Evolutionary conservation across 2,888 invertebrate species (phyloP).

Genomic region (Cryptops parisi): DNA sequence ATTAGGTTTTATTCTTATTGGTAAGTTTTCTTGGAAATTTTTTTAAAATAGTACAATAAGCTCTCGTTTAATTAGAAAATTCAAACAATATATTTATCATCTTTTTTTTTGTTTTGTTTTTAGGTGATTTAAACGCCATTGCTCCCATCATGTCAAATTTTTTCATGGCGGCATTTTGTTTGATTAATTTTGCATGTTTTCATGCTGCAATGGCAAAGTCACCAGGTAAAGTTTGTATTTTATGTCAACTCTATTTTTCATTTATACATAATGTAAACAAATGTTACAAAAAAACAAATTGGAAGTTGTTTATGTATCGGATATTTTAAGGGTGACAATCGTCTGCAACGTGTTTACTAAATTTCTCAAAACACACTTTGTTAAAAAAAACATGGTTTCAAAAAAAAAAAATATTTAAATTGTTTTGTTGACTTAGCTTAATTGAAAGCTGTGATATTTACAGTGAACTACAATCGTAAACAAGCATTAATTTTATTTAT

Average conservation of each 20-base stretch:
- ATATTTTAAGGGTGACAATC: too few species aligned
- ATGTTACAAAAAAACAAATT: too few species aligned
- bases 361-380: too few species aligned
- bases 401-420: too few species aligned
- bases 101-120: constrained; percentile 17
- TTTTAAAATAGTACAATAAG: not conserved
- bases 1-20: constrained; percentile 36
- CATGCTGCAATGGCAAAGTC: constrained; percentile 38
- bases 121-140: constrained; percentile 37
- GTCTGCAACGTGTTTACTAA: too few species aligned
- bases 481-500: too few species aligned
- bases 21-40: constrained; percentile 27
- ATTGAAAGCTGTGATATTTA: too few species aligned
- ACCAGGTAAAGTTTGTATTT: constrained; percentile 28
- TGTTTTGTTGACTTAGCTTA: too few species aligned
- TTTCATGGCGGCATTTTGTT: constrained; percentile 38
- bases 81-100: not conserved
- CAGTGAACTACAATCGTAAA: too few species aligned
- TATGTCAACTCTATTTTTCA: not conserved
- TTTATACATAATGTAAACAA: not conserved
- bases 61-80: not conserved
- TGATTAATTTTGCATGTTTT: constrained; percentile 41
- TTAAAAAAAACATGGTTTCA: too few species aligned
- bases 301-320: too few species aligned
- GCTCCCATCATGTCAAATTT: constrained; percentile 40